Evolutionary conservation across 2,113 vertebrate genomes (phyloP).

Genomic region (Ploceus nigricollis): DNA sequence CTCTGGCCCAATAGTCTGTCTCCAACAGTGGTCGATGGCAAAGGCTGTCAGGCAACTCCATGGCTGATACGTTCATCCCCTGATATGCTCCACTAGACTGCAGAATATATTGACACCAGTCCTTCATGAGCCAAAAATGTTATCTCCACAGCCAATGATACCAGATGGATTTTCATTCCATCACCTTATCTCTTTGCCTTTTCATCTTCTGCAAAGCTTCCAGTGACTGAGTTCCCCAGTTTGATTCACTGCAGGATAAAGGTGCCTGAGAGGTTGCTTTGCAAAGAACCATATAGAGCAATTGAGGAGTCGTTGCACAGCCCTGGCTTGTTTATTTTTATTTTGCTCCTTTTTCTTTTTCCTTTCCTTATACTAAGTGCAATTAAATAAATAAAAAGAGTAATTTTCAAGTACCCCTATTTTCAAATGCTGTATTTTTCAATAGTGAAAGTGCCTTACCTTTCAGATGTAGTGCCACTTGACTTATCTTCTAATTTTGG

Average conservation of each 20-base stretch:
- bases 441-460: background rate
- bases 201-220: background rate
- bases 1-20: background rate
- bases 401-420: background rate
- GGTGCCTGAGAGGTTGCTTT: background rate
- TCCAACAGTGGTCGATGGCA: fast-evolving
- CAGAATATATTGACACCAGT: fast-evolving
- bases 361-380: background rate
- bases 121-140: background rate
- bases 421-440: background rate
- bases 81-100: background rate
- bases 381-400: background rate
- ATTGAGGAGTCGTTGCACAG: background rate
- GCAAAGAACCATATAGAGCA: background rate
- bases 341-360: background rate
- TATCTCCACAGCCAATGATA: background rate
- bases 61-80: background rate
- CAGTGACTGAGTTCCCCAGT: background rate
- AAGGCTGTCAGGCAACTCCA: background rate
- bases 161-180: background rate
- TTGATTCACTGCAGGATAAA: background rate
- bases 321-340: background rate
- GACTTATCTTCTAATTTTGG: background rate
- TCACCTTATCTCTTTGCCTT: background rate
- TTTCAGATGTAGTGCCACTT: background rate